Conservation (phyloP, 2,113 vertebrate species). For the Mohoua ochrocephala region DNA sequence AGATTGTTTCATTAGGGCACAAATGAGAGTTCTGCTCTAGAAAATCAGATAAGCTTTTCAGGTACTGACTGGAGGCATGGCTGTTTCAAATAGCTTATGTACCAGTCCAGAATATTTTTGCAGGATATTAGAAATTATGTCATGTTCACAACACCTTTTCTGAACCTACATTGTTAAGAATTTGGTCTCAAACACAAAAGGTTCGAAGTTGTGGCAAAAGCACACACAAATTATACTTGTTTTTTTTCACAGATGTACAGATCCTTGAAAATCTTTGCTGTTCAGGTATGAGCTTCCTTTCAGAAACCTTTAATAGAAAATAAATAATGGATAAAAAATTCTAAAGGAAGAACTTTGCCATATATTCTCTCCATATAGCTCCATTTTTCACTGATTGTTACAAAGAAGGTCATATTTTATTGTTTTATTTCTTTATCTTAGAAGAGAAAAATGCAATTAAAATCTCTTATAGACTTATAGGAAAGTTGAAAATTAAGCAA, state of each 20-base stretch:
- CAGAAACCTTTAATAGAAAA: not conserved
- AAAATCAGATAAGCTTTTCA: not conserved
- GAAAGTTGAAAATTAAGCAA: not conserved
- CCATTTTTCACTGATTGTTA: not conserved
- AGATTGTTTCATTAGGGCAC: fast-evolving
- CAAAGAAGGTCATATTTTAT: not conserved
- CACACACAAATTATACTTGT: not conserved
- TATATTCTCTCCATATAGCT: not conserved
- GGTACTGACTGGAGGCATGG: not conserved
- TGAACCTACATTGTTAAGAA: not conserved
- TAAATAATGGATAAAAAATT: not conserved
- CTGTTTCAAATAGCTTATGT: not conserved
- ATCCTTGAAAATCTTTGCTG: not conserved
- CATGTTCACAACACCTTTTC: not conserved
- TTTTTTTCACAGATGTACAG: not conserved
- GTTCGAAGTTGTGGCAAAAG: not conserved
- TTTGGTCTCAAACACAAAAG: not conserved
- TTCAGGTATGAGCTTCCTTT: not conserved
- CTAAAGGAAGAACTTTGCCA: not conserved
- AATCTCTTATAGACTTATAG: not conserved
- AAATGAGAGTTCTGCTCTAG: not conserved
- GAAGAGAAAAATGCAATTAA: not conserved
- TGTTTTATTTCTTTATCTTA: not conserved
- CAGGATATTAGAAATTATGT: not conserved
- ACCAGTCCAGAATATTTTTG: not conserved